Evolutionary conservation across 2,797 vertebrate species (phyloP).

Genomic region (Ptychadena robeensis): DNA sequence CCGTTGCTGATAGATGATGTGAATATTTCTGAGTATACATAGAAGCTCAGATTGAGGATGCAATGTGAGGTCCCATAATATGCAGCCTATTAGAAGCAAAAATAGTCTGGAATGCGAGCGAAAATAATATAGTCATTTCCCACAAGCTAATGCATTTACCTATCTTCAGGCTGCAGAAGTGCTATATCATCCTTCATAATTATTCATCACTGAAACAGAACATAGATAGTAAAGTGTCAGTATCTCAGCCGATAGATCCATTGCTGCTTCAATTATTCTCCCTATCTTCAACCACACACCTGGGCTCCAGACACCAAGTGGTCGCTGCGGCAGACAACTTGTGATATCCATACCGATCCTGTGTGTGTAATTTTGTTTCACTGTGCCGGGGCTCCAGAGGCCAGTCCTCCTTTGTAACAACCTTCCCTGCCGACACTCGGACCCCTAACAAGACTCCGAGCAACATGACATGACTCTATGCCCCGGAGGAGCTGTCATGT

Average conservation of each 20-base stretch:
- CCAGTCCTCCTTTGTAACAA: slow-evolving; percentile 50
- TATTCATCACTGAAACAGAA: slow-evolving; percentile 44
- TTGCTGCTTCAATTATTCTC: slow-evolving; percentile 49
- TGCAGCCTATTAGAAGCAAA: slow-evolving; percentile 14
- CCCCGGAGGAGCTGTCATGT: slow-evolving; percentile 28
- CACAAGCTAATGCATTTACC: slow-evolving; percentile 40
- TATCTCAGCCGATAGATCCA: slow-evolving; percentile 37
- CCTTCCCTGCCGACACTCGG: slow-evolving; percentile 45
- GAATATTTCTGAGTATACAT: not conserved
- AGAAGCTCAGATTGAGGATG: not conserved
- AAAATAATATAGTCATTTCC: slow-evolving; percentile 49
- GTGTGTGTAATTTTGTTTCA: slow-evolving; percentile 33
- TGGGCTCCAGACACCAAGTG: slow-evolving; percentile 38
- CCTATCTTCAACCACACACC: slow-evolving; percentile 43
- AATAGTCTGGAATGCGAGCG: slow-evolving; percentile 20
- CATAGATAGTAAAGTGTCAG: slow-evolving; percentile 39
- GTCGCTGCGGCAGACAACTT: not conserved
- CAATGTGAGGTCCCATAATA: not conserved
- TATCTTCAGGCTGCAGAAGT: slow-evolving; percentile 45
- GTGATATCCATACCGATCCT: slow-evolving; percentile 38
- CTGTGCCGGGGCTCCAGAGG: slow-evolving; percentile 29
- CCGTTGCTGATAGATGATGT: not conserved
- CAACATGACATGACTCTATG: slow-evolving; percentile 44
- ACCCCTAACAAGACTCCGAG: slow-evolving; percentile 46
- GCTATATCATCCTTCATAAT: slow-evolving; percentile 46